Evolutionary conservation across 2,113 vertebrate genomes (phyloP).

Genomic region (Phainopepla nitens): DNA sequence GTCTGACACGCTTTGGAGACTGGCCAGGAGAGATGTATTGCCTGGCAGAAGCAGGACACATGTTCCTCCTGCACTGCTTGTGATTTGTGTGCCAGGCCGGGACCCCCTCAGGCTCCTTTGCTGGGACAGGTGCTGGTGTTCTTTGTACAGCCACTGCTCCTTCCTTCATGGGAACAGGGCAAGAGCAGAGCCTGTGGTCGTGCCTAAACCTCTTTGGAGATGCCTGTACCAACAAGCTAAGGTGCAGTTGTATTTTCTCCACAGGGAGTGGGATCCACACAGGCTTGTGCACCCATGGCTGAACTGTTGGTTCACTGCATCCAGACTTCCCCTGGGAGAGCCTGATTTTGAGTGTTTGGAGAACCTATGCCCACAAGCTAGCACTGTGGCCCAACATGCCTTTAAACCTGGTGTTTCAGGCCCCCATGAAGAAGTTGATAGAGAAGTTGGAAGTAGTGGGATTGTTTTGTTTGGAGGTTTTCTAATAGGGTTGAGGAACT

Average conservation of each 20-base stretch:
- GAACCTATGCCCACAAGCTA: not conserved
- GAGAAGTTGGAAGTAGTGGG: not conserved
- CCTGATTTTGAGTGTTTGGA: not conserved
- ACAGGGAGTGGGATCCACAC: fast-evolving
- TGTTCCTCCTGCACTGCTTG: fast-evolving
- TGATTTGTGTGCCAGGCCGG: not conserved
- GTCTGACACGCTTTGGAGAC: not conserved
- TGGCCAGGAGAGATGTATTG: not conserved
- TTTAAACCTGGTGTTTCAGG: not conserved
- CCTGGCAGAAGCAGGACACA: not conserved
- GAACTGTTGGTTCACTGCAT: fast-evolving
- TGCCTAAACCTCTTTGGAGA: not conserved
- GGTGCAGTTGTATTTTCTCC: not conserved
- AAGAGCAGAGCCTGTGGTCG: not conserved
- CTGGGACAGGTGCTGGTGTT: fast-evolving
- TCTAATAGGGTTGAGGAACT: not conserved
- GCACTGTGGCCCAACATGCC: not conserved
- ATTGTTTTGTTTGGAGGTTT: not conserved
- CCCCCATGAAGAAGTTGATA: not conserved
- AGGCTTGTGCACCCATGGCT: fast-evolving
- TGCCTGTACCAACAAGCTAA: not conserved
- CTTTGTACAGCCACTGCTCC: not conserved
- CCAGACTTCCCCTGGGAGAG: not conserved
- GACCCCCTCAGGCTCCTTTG: not conserved
- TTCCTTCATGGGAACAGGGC: not conserved